phyloP scores from a whole-genome alignment of 2,888 invertebrate genomes.

The Nemotelus pantherinus region DNA sequence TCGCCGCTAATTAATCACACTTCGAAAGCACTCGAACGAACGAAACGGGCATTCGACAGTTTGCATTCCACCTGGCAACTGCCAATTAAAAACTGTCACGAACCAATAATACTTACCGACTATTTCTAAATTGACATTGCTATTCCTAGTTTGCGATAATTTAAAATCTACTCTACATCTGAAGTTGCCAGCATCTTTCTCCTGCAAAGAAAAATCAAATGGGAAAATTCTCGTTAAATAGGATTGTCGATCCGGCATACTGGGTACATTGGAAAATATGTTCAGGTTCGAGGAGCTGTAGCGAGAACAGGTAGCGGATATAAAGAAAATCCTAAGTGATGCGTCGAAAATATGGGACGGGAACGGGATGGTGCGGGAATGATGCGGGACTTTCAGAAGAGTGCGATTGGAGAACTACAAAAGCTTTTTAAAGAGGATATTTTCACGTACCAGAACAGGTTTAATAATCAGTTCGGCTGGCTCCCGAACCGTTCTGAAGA shows the following conservation, averaged over 20 bases:
- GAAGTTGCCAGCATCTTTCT: constrained; percentile 77
- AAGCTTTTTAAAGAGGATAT: constrained; percentile 1
- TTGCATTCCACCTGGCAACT: not conserved
- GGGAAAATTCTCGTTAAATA: constrained; percentile 33
- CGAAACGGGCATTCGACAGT: too few species aligned
- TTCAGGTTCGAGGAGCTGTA: not conserved
- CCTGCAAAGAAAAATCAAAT: constrained; percentile 59
- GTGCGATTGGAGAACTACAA: constrained; percentile 1
- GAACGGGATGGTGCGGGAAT: not conserved
- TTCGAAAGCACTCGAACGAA: too few species aligned
- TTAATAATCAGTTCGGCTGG: constrained; percentile 72
- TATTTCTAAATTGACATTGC: constrained; percentile 80
- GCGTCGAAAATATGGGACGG: not conserved
- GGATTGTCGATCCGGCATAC: constrained; percentile 47
- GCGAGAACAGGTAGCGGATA: not conserved
- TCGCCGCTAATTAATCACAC: not conserved
- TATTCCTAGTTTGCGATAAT: constrained; percentile 79
- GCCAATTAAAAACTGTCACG: constrained; percentile 3
- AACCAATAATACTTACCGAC: constrained; percentile 72
- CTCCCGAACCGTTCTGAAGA: constrained; percentile 69
- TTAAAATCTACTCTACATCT: constrained; percentile 83
- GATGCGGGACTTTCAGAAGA: not conserved
- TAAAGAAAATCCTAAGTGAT: not conserved
- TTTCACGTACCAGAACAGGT: constrained; percentile 66
- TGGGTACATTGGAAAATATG: not conserved